These are phyloP conservation scores for Lasiurus borealis DNA, from an alignment of 2,113 vertebrate species.

Conservation along the genomic window DNA sequence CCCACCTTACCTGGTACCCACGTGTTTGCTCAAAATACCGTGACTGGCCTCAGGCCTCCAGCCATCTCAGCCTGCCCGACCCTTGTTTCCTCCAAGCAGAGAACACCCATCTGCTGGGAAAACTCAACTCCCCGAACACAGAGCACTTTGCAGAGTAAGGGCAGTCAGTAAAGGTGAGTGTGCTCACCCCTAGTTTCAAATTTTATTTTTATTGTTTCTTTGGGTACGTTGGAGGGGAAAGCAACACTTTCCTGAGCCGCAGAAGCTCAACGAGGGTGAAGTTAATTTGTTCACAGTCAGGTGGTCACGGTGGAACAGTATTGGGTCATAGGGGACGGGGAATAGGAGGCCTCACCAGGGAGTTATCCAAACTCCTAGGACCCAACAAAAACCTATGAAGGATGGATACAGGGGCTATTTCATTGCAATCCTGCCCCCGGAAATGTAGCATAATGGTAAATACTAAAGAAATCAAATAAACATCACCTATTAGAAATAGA, in stretches of 20 bases:
- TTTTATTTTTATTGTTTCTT: background rate
- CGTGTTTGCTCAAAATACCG: background rate
- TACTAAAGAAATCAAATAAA: constrained; percentile 22
- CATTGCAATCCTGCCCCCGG: background rate
- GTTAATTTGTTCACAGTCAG: background rate
- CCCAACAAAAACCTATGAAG: background rate
- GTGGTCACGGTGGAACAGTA: background rate
- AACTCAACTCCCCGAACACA: background rate
- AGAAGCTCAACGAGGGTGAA: background rate
- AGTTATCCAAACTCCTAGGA: background rate
- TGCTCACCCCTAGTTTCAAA: background rate
- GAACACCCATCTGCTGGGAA: background rate
- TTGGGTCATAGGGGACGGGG: background rate
- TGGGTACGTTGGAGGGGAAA: background rate
- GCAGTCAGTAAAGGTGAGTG: background rate
- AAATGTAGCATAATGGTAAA: background rate
- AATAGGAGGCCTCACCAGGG: background rate
- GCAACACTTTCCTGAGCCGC: background rate
- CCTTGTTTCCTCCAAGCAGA: background rate
- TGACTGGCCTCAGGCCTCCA: fast-evolving
- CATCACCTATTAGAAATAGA: background rate
- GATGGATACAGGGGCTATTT: background rate
- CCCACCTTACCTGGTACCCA: background rate
- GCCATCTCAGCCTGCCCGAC: background rate
- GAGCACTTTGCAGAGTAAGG: background rate